Percentiles rank a stretch among this genome's conserved stretches.
phyloP scores from a whole-genome alignment of 2,113 vertebrate genomes.

The Thamnaconus septentrionalis region DNA sequence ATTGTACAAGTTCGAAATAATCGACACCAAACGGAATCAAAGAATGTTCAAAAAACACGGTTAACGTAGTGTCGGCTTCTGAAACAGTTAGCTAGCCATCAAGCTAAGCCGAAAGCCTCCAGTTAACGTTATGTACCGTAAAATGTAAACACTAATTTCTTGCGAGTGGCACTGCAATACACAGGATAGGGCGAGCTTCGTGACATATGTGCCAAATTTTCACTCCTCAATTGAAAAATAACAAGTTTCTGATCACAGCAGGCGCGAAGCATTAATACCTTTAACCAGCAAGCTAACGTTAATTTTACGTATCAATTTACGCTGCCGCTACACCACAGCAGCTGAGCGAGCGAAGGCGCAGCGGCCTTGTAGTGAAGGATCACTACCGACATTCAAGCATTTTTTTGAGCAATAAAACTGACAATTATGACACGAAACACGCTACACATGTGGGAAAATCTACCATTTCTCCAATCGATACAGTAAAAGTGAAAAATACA shows the following conservation, averaged over 20 bases:
- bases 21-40: background rate
- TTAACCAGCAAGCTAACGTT: slow-evolving; percentile 55
- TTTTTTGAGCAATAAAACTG: slow-evolving; percentile 43
- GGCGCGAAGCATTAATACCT: slow-evolving; percentile 24
- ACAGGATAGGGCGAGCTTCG: background rate
- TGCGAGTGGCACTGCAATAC: slow-evolving; percentile 30
- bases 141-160: slow-evolving; percentile 73
- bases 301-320: slow-evolving; percentile 75
- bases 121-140: slow-evolving; percentile 50
- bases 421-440: slow-evolving; percentile 34
- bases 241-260: slow-evolving; percentile 21
- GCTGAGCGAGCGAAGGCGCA: slow-evolving; percentile 76
- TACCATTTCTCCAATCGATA: slow-evolving; percentile 59
- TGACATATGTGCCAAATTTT: background rate
- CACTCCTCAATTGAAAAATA: background rate
- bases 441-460: slow-evolving; percentile 44
- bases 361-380: slow-evolving; percentile 84
- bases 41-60: background rate
- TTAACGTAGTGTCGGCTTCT: slow-evolving; percentile 33
- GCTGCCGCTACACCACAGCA: slow-evolving; percentile 66
- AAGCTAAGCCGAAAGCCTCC: slow-evolving; percentile 50
- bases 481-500: slow-evolving; percentile 40
- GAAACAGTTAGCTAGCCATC: slow-evolving; percentile 36
- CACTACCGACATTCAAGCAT: slow-evolving; percentile 68
- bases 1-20: too few relatives aligned